Evolutionary conservation across 2,113 vertebrate species (phyloP).

Genomic region (Mola mola): DNA sequence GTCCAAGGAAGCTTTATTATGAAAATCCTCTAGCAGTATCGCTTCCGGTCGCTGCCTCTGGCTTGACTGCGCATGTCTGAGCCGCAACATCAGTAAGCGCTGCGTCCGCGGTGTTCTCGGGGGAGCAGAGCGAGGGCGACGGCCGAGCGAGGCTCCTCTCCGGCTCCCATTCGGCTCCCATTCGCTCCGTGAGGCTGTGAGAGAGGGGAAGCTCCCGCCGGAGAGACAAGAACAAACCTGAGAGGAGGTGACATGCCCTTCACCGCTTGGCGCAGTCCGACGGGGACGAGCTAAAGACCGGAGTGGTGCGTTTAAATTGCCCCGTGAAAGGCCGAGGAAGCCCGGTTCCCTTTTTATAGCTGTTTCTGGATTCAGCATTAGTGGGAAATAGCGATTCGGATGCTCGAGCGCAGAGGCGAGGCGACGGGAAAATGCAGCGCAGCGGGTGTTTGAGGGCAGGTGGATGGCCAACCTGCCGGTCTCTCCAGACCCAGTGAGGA

Average conservation of each 20-base stretch:
- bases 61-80: conserved; percentile 33
- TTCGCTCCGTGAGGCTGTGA: too few species aligned
- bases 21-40: too few species aligned
- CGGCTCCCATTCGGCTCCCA: too few species aligned
- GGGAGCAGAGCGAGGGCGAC: background rate
- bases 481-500: too few species aligned
- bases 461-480: conserved; percentile 72
- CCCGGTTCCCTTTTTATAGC: background rate
- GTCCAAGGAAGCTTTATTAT: too few species aligned
- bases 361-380: background rate
- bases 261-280: conserved; percentile 57
- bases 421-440: conserved; percentile 69
- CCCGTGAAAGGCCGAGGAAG: background rate
- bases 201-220: too few species aligned
- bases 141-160: too few species aligned
- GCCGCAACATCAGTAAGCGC: conserved; percentile 45
- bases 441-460: conserved; percentile 64
- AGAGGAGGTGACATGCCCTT: conserved; percentile 75
- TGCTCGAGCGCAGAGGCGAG: conserved; percentile 35
- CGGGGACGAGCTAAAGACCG: conserved; percentile 20
- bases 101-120: background rate
- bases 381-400: background rate
- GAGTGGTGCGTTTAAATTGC: conserved; percentile 26
- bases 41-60: too few species aligned
- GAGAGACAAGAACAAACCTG: background rate